Evolutionary conservation across 2,113 vertebrate genomes (phyloP).

Genomic region (Arothron firmamentum): DNA sequence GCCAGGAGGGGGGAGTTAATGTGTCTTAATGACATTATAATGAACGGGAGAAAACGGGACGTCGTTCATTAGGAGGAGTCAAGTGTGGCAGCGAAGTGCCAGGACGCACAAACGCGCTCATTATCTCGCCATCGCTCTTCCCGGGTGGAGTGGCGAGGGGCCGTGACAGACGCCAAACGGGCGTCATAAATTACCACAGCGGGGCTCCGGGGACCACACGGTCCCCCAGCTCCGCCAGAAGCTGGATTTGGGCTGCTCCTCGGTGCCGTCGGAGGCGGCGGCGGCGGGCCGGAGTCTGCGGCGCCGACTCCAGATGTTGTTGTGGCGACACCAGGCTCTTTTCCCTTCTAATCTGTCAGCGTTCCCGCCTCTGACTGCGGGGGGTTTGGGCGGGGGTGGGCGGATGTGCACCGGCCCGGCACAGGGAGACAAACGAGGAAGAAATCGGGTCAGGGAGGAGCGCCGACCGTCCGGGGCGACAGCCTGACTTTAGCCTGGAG

Average conservation of each 20-base stretch:
- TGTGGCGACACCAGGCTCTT: slow-evolving; percentile 57
- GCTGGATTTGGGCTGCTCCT: no score
- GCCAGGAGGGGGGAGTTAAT: slow-evolving; percentile 68
- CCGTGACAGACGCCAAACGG: slow-evolving; percentile 64
- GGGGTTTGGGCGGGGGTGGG: slow-evolving; percentile 35
- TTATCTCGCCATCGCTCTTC: slow-evolving; percentile 66
- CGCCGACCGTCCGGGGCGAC: no score
- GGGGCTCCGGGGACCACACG: slow-evolving; percentile 53
- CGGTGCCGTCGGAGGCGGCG: slow-evolving; percentile 48
- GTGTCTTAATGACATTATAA: slow-evolving; percentile 80
- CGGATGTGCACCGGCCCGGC: slow-evolving; percentile 33
- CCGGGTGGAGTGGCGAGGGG: slow-evolving; percentile 47
- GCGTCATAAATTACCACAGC: slow-evolving; percentile 67
- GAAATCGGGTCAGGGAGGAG: not conserved
- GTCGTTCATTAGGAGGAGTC: slow-evolving; percentile 78
- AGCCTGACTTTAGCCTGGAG: no score
- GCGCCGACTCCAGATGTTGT: slow-evolving; percentile 69
- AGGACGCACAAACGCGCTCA: slow-evolving; percentile 73
- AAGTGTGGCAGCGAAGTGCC: slow-evolving; percentile 73
- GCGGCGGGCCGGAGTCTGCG: no score
- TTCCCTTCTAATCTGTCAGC: slow-evolving; percentile 52
- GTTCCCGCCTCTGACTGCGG: slow-evolving; percentile 46
- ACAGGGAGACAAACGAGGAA: slow-evolving; percentile 40
- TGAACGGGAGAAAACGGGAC: slow-evolving; percentile 76
- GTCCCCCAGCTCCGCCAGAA: not conserved